phyloP scores from a whole-genome alignment of 2,797 vertebrate genomes.

The Pseudomugil tenellus region DNA sequence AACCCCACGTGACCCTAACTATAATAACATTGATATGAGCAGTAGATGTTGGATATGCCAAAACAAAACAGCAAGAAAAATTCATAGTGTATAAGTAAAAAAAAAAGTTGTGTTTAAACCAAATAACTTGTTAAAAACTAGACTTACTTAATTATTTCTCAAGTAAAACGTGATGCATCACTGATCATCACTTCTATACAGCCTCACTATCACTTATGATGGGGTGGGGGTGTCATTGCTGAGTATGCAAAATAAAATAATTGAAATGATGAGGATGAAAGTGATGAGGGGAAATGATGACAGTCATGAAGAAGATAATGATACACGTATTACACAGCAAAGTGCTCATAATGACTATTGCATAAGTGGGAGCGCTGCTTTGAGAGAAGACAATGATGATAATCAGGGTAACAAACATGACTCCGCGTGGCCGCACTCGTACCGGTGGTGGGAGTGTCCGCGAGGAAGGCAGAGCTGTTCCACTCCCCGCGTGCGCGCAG shows the following conservation, averaged over 20 bases:
- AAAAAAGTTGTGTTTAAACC: no score
- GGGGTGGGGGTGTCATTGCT: neutral
- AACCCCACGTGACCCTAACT: neutral
- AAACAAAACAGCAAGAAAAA: no score
- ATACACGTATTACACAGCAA: neutral
- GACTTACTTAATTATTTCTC: no score
- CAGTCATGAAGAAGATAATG: neutral
- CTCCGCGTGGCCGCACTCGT: slow-evolving; percentile 49
- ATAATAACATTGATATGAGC: no score
- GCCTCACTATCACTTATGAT: no score
- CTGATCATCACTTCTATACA: no score
- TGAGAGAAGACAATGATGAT: slow-evolving; percentile 3
- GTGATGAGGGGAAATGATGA: neutral
- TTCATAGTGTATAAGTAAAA: no score
- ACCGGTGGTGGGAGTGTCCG: slow-evolving; percentile 73
- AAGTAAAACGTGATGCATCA: no score
- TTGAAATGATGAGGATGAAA: neutral
- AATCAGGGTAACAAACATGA: slow-evolving; percentile 6
- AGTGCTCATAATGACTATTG: neutral
- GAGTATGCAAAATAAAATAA: neutral
- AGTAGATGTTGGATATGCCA: no score
- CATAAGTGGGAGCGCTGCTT: neutral
- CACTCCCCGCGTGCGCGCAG: slow-evolving; percentile 40
- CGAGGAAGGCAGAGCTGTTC: slow-evolving; percentile 42
- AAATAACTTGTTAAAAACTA: no score